Evolutionary conservation across 2,888 invertebrate genomes (phyloP).

Genomic region (Agriopis aurantiaria): DNA sequence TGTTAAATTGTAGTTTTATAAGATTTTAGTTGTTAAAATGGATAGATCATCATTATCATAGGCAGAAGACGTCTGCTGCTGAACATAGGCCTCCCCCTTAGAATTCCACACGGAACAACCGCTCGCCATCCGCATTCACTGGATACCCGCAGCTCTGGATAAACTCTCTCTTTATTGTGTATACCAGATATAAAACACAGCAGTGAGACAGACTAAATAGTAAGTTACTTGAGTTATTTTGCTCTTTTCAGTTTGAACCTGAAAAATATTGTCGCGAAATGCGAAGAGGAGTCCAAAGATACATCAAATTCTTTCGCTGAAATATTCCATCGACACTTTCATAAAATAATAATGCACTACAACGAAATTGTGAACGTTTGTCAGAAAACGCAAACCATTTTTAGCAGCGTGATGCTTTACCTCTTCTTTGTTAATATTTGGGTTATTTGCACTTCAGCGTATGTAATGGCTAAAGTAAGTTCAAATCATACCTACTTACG

Average conservation of each 20-base stretch:
- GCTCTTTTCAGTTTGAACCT: conserved; percentile 53
- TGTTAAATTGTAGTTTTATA: no score
- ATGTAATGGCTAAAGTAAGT: conserved; percentile 53
- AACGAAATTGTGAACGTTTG: conserved; percentile 42
- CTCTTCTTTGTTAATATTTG: conserved; percentile 56
- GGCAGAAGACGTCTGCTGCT: no score
- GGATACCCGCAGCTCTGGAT: no score
- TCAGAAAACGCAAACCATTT: conserved; percentile 46
- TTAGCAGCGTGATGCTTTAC: conserved; percentile 50
- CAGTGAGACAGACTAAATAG: no score
- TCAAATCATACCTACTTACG: neutral
- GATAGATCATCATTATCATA: no score
- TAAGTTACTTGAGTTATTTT: neutral
- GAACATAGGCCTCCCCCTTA: no score
- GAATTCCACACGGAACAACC: no score
- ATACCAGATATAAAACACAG: no score
- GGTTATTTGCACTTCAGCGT: conserved; percentile 58
- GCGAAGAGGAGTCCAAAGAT: conserved; percentile 45
- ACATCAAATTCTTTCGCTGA: conserved; percentile 29
- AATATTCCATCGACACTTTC: conserved; percentile 47
- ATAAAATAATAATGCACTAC: conserved; percentile 50
- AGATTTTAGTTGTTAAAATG: no score
- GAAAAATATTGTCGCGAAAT: conserved; percentile 52
- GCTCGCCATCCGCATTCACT: no score
- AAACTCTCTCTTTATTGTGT: no score